Evolutionary conservation across 2,797 vertebrate species (phyloP), one percentile per base, ranked within the genome.

Genomic region (Arrhamphus sclerolepis): DNA sequence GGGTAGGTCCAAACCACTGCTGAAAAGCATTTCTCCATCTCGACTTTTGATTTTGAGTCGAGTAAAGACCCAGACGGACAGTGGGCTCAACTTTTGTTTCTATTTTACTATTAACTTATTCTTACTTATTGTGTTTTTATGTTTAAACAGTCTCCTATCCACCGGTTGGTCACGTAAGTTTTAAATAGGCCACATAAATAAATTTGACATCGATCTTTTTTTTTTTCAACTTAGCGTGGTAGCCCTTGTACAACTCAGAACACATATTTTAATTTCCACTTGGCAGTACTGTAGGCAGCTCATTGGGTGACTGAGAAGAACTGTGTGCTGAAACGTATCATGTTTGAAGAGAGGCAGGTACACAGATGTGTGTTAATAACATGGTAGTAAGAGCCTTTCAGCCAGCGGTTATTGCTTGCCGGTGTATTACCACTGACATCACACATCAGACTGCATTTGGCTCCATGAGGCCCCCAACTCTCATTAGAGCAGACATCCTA

Each of bases 341-440:
- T 81, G 77, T 82, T 81, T 83, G 78, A 85, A 73, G 82, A 82
- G 78, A 83, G 81, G 78, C 82, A 82, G 81, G 84, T 86, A 81
- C 81, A 62, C 81, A 84, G 83, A 78, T 86, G 77, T 71, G 80
- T 78, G 82, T 79, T 89, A 87, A 89, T 85, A 86, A 84, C 62
- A 10, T 26, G 54, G 71, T 24, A 31, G 75, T 75, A 65, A 73
- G 72, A 81, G 77, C 68, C 17, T 50, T 66, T 80, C 78, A 62
- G 65, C 72, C 74, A 54, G 74, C 17, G 29, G 77, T 81, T 77
- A 61, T 24, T 68, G 75, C 67, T 58, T 62, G 78, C 77, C 66
- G 72, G 68, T 62, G 56, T 77, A 85, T 90, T 82, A 85, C 65
- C 58, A 42, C 46, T 78, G 89, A 85, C 83, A 82, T 78, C 79